These are phyloP conservation scores for Gasterosteus aculeatus DNA, from an alignment of 2,113 vertebrate species.

Conservation along the genomic window DNA sequence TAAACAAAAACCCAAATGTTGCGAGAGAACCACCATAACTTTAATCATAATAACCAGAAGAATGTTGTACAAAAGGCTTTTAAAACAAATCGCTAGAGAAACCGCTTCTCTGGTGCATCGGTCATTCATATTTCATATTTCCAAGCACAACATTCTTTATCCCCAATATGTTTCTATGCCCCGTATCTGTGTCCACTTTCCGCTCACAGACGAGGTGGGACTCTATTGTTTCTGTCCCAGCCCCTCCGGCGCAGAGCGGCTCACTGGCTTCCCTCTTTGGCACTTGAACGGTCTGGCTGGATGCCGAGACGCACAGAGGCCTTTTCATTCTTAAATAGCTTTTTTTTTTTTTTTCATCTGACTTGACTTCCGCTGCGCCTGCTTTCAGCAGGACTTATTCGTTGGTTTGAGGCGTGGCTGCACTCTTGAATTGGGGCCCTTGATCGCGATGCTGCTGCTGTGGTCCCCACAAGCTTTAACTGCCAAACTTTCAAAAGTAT, in stretches of 20 bases:
- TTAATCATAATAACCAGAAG: neutral
- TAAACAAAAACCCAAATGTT: neutral
- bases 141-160: neutral
- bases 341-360: constrained; percentile 10
- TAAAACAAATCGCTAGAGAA: neutral
- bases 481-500: constrained; percentile 60
- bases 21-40: neutral
- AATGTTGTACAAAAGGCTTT: neutral
- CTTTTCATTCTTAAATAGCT: constrained; percentile 58
- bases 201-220: constrained; percentile 53
- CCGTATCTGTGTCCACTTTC: constrained; percentile 1
- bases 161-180: neutral
- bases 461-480: constrained; percentile 51
- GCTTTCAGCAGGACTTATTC: constrained; percentile 30
- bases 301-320: constrained; percentile 52
- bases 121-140: neutral
- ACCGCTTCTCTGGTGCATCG: neutral
- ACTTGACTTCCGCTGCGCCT: constrained; percentile 36
- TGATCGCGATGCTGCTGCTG: constrained; percentile 11
- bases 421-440: constrained; percentile 5
- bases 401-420: constrained; percentile 22
- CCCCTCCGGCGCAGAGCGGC: constrained; percentile 43
- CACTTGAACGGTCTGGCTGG: constrained; percentile 57
- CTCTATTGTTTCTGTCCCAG: constrained; percentile 49
- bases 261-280: constrained; percentile 68